Conservation (phyloP, 2,113 vertebrate genomes). For the Oostethus manadensis region DNA sequence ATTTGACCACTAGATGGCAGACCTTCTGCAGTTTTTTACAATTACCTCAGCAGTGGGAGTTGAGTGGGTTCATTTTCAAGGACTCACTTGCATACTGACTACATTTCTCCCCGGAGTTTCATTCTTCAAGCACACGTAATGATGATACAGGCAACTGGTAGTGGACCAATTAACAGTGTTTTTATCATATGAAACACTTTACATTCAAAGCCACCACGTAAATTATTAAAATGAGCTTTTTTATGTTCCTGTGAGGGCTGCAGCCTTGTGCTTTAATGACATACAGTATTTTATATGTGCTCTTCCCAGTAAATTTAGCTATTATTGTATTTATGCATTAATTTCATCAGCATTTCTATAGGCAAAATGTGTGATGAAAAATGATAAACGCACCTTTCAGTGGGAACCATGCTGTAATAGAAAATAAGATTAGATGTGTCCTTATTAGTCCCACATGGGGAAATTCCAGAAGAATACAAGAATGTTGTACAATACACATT, state of each 20-base stretch:
- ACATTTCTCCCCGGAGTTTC: constrained; percentile 23
- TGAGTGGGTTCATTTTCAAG: constrained; percentile 62
- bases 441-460: too few species aligned
- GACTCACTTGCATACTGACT: constrained; percentile 32
- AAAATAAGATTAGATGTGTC: too few species aligned
- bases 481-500: too few species aligned
- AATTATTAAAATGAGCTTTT: constrained; percentile 22
- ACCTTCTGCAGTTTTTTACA: constrained; percentile 11
- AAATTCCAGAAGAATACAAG: too few species aligned
- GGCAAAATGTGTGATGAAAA: too few species aligned
- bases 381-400: too few species aligned
- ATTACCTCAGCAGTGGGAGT: constrained; percentile 35
- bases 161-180: constrained; percentile 25
- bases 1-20: constrained; percentile 55
- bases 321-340: background rate
- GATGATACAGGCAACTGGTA: constrained; percentile 12
- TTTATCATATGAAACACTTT: constrained; percentile 30
- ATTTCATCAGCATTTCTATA: too few species aligned
- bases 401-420: too few species aligned
- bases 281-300: background rate
- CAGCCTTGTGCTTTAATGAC: background rate
- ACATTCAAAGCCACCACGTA: constrained; percentile 19
- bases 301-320: background rate
- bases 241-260: constrained; percentile 18
- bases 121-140: constrained; percentile 20